phyloP scores from a whole-genome alignment of 2,888 invertebrate genomes.

The Ptilodon capucinus region DNA sequence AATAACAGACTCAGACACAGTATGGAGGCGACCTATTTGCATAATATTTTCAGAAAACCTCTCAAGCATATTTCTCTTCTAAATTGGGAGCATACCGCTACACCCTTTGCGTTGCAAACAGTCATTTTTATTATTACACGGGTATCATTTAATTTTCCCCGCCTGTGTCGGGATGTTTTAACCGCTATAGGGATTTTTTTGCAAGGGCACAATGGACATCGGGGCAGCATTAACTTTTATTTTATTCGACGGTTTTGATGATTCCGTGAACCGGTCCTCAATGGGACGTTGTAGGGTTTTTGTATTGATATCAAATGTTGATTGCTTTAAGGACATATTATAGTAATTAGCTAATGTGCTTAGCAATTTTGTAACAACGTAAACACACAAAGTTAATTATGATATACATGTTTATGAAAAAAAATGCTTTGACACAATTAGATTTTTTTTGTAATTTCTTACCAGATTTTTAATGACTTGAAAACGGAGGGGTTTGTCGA shows the following conservation, averaged over 20 bases:
- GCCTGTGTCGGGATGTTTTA: slow-evolving; percentile 47
- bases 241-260: slow-evolving; percentile 11
- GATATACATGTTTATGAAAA: too few relatives aligned
- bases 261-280: not conserved
- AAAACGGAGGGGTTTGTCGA: too few relatives aligned
- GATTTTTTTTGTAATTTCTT: too few relatives aligned
- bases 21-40: not conserved
- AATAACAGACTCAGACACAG: too few relatives aligned
- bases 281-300: not conserved
- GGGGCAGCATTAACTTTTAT: slow-evolving; percentile 27
- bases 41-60: not conserved
- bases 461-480: too few relatives aligned
- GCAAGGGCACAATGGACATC: slow-evolving; percentile 16
- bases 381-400: too few relatives aligned
- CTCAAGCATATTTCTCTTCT: not conserved
- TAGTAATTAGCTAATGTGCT: not conserved
- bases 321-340: not conserved
- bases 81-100: slow-evolving; percentile 1
- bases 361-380: not conserved
- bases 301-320: not conserved
- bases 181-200: slow-evolving; percentile 39
- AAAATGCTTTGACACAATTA: too few relatives aligned
- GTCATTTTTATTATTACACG: slow-evolving; percentile 62
- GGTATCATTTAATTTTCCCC: slow-evolving; percentile 60
- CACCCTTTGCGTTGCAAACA: slow-evolving; percentile 59